A percentile compares a stretch with the other conserved stretches of the same genome.
These are phyloP conservation scores for Villa cingulata DNA, from an alignment of 2,888 invertebrate genomes.

Conservation along the genomic window DNA sequence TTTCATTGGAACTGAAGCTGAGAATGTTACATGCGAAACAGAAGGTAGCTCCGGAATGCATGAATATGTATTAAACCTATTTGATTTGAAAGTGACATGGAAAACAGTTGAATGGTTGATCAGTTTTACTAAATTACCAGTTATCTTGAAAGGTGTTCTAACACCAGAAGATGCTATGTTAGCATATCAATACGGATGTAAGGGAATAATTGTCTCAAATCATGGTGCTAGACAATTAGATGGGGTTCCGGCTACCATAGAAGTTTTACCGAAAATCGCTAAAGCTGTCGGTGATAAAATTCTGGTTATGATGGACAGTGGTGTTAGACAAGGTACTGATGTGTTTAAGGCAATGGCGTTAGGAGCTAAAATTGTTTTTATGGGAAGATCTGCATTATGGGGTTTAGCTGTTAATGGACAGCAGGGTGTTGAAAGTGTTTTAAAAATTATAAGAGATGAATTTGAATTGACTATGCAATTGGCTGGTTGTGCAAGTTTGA, in stretches of 20 bases:
- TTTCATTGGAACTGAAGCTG: conserved; percentile 38
- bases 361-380: conserved; percentile 81
- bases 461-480: conserved; percentile 62
- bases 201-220: conserved; percentile 80
- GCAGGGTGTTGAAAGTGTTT: conserved; percentile 57
- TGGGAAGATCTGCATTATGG: conserved; percentile 79
- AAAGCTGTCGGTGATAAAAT: conserved; percentile 53
- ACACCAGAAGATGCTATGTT: conserved; percentile 72
- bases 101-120: conserved; percentile 76
- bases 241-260: conserved; percentile 64
- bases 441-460: conserved; percentile 60
- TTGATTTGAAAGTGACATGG: conserved; percentile 76
- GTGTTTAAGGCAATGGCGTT: conserved; percentile 81
- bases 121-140: conserved; percentile 60
- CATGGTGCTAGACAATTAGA: conserved; percentile 76
- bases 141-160: conserved; percentile 75
- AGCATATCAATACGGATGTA: conserved; percentile 59
- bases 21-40: not conserved
- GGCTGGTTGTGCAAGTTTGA: conserved; percentile 51
- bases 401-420: conserved; percentile 66
- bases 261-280: conserved; percentile 67
- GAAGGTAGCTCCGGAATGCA: conserved; percentile 61
- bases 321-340: conserved; percentile 70
- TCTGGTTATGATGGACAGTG: conserved; percentile 79
- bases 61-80: conserved; percentile 60